Evolutionary conservation across 2,888 invertebrate species (phyloP), one percentile per base, ranked within the genome.

Genomic region (Platycheirus albimanus): DNA sequence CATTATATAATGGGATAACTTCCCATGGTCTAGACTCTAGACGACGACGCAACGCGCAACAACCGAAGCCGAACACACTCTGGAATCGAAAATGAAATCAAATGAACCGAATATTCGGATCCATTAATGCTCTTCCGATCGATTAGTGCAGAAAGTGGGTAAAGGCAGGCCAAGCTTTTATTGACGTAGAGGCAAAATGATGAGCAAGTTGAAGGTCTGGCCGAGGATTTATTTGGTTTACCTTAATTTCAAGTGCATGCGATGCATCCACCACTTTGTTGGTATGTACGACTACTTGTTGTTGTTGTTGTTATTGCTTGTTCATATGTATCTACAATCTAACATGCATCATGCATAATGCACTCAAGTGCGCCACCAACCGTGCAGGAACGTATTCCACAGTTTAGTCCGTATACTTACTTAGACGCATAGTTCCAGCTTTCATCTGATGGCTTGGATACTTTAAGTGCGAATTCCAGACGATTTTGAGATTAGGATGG

Each of bases 121-220:
- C 77, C 81, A 77, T 77, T 81, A 81, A 81, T 81, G 67, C 71
- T 56, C 71, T 71, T 81, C 77, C 66, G 66, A 81, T 81, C 66
- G 81, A 81, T 76, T 81, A 77, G 71, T 45, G 43, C 43, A 45
- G 43, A 61, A 43, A 61, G 43, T 28, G n/a, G 43, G 30, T 24
- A 24, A 8, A 36, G n/a, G 17, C 17, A 52, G 45, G n/a, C 33
- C 49, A 19, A 8, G 17, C 4, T 11, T 3, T 10, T 8, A 7
- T 8, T 20, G 54, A 61, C 10, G 20, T 11, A 19, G 2, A 45
- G 20, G 51, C 13, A 17, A 24, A 43, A 13, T 15, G 24, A 15
- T 54, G 41, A 28, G 69, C 36, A 70, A 51, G 41, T 17, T 58
- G 47, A 58, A 58, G 70, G 64, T 63, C 43, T 51, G 20, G 19